Base-by-base conservation (phyloP, 1,140 invertebrate species). In the Colletes gigas region DNA sequence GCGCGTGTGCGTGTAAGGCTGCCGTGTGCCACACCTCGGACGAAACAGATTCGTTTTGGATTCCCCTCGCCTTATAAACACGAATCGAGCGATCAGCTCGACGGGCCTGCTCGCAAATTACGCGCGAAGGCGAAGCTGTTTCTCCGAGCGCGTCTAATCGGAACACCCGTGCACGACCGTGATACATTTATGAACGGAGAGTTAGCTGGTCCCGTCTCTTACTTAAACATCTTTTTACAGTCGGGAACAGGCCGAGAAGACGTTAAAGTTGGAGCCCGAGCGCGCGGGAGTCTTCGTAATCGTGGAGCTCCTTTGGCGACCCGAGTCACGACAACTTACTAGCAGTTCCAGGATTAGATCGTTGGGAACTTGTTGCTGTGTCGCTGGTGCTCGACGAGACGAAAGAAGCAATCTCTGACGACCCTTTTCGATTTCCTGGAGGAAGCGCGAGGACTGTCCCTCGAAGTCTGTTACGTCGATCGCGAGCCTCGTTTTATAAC, bases 1-100 rank as follows among this genome's bases (percentile, higher is more conserved):
- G 75, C 73, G 80, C 83, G 83, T 79, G 82, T 70, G 70, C 81
- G 81, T 73, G 68, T 86, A 82, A 82, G 71, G 84, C 85, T 82
- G 30, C 30, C 30, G 30, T 72, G 78, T 77, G 73, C 59, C 59
- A 19, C 54, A 19, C 54, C 54, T 57, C 4, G 54, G n/a, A 17
- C 17, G 15, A 57, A 69, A 30, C 57, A 59, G 54, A 50, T 12
- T 50, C 50, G 50, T 44, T n/a, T n/a, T 7, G 44, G 44, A 44
- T 44, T 9, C 44, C 44, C 44, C 44, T 5, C 8, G 44, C 8
- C 44, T 9, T 44, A 44, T 4, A 44, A 44, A 44, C 44, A 19
- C 54, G 41, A 15, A 17, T 30, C 41, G 47, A 50, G 21, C 67
- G 17, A 52, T 30, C 44, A n/a, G 44, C 21, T 39, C 68, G 30